A percentile compares a stretch with the other conserved stretches of the same genome.
Evolutionary conservation across 1,140 invertebrate genomes (phyloP).

Genomic region (Drosophila pectinifera): DNA sequence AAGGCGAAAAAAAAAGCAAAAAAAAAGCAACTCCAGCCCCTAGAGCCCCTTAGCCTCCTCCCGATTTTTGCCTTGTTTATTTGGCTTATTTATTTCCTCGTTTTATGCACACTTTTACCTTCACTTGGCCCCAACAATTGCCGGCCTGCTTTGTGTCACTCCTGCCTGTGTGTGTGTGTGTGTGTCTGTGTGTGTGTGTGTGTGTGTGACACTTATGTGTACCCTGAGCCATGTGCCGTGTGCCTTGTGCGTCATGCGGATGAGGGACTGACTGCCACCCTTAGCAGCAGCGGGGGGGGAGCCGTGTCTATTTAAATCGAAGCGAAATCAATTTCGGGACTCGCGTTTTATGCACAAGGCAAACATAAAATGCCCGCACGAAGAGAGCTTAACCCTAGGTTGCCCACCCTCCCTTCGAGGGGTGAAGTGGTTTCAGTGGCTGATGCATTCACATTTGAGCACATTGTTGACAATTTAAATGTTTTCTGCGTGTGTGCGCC

Average conservation of each 20-base stretch:
- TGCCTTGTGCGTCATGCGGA: slow-evolving; percentile 34
- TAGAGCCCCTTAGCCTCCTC: neutral
- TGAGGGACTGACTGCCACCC: neutral
- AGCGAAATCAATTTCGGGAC: slow-evolving; percentile 76
- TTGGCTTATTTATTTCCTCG: slow-evolving; percentile 74
- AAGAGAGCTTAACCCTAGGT: slow-evolving; percentile 53
- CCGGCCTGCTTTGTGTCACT: slow-evolving; percentile 12
- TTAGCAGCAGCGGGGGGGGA: slow-evolving; percentile 32
- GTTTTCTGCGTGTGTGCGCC: slow-evolving; percentile 51
- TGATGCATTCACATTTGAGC: slow-evolving; percentile 70
- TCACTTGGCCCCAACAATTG: slow-evolving; percentile 69
- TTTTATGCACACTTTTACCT: slow-evolving; percentile 71
- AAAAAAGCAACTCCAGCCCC: neutral
- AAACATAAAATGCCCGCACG: slow-evolving; percentile 76
- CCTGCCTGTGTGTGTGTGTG: slow-evolving; percentile 11
- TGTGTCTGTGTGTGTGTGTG: slow-evolving; percentile 27
- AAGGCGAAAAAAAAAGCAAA: neutral
- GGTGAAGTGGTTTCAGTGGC: slow-evolving; percentile 50
- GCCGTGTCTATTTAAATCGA: slow-evolving; percentile 76
- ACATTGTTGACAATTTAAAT: slow-evolving; percentile 76
- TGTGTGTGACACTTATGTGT: slow-evolving; percentile 26
- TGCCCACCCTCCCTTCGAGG: neutral
- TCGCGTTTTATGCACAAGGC: slow-evolving; percentile 75
- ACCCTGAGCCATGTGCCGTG: too few species aligned
- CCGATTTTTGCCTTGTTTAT: slow-evolving; percentile 56